These are phyloP conservation scores for Drosophila mulleri DNA, from an alignment of 2,888 invertebrate species.

Conservation along the genomic window DNA sequence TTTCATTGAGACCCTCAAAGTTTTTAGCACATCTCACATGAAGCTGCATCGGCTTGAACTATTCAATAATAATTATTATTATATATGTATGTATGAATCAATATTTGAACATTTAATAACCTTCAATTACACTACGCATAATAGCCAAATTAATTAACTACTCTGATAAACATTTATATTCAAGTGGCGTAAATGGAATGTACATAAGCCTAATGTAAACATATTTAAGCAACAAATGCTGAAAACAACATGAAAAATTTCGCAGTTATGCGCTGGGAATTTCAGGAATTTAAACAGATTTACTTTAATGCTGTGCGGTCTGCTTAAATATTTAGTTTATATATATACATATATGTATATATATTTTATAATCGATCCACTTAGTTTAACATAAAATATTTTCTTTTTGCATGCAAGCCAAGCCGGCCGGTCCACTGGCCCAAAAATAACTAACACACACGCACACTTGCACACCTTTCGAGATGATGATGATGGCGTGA, in stretches of 20 bases:
- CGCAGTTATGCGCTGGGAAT: not conserved
- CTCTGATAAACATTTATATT: not conserved
- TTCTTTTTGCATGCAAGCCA: slow-evolving; percentile 4
- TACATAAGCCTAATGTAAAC: not conserved
- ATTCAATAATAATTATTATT: not conserved
- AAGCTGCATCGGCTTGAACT: no score
- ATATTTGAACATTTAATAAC: not conserved
- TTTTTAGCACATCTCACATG: not conserved
- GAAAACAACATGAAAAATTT: not conserved
- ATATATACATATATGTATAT: not conserved
- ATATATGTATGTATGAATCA: not conserved
- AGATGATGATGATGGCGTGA: slow-evolving; percentile 33
- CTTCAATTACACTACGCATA: slow-evolving; percentile 1
- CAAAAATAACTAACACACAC: not conserved
- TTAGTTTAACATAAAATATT: slow-evolving; percentile 15
- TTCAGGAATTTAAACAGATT: slow-evolving; percentile 19
- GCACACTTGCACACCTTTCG: slow-evolving; percentile 5
- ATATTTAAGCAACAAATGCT: not conserved
- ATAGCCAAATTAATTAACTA: slow-evolving; percentile 1
- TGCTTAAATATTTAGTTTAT: not conserved
- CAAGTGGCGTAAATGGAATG: no score
- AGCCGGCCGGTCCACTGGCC: slow-evolving; percentile 31
- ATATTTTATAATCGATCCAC: not conserved
- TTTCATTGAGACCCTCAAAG: slow-evolving; percentile 21
- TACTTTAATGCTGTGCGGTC: slow-evolving; percentile 12